Evolutionary conservation across 1,140 invertebrate genomes (phyloP).

Genomic region (Drosophila nannoptera): DNA sequence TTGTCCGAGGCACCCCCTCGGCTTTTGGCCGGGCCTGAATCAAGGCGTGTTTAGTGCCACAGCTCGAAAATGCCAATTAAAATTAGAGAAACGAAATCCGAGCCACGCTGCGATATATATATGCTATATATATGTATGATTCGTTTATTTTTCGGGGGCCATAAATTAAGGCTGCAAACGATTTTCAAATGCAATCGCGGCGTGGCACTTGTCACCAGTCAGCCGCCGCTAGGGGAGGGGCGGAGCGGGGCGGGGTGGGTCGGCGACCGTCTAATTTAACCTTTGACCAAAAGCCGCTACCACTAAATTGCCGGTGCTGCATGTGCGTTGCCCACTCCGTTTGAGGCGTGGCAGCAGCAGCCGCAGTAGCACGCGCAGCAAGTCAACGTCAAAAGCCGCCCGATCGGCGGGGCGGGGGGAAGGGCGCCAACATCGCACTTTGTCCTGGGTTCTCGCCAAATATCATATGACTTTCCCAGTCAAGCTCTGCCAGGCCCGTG

Average conservation of each 20-base stretch:
- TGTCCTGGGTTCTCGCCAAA: conserved; percentile 46
- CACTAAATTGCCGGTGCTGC: conserved; percentile 37
- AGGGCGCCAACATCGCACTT: conserved; percentile 10
- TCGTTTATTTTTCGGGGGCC: conserved; percentile 39
- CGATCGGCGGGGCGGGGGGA: not conserved
- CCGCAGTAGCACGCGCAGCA: conserved; percentile 57
- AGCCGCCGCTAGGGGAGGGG: not conserved
- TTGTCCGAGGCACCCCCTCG: conserved; percentile 10
- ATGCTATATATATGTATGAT: conserved; percentile 12
- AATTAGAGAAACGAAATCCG: conserved; percentile 54
- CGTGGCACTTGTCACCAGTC: conserved; percentile 72
- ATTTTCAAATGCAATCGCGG: conserved; percentile 43
- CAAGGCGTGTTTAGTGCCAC: conserved; percentile 53
- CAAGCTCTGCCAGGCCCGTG: conserved; percentile 22
- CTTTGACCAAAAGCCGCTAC: conserved; percentile 75
- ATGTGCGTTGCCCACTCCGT: conserved; percentile 53
- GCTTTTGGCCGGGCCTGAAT: conserved; percentile 34
- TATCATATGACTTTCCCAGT: conserved; percentile 72
- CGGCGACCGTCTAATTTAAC: conserved; percentile 63
- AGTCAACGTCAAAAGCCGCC: conserved; percentile 37
- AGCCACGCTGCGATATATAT: conserved; percentile 26
- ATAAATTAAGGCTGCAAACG: conserved; percentile 72
- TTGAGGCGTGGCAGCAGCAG: conserved; percentile 29
- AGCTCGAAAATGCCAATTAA: conserved; percentile 66
- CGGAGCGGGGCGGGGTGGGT: not conserved